Evolutionary conservation across 2,888 invertebrate species (phyloP), one percentile per base, ranked within the genome.

Genomic region (Blera fallax): DNA sequence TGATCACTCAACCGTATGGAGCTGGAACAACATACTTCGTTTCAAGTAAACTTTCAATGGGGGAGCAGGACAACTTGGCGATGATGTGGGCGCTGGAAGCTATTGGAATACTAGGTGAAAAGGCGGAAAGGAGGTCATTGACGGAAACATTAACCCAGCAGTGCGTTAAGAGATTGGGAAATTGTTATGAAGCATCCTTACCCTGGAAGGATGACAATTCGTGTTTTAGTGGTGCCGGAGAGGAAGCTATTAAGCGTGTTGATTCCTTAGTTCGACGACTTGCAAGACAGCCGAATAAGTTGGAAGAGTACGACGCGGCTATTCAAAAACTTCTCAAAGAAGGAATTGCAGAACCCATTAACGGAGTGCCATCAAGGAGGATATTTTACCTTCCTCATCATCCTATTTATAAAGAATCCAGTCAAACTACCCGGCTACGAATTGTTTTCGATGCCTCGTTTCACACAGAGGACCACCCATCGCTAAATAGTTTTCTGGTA

Each of bases 381-480:
- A 56, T 18, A 43, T 69, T 69, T 27, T 69, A 69, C 16, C 43
- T 69, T 16, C 54, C 69, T 7, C 43, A 69, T n/a, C 56, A 69
- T 16, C 54, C 69, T 3, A 50, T 69, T 54, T 54, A 43, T 10
- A 70, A 70, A 16, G 60, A 72, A 16, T 29, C 27, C 11, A 56
- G 56, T 56, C 14, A 69, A n/a, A 27, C 69, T 32, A 56, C 56
- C 3, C 34, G 60, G 11, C 27, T 60, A 27, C 58, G 50, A 8
- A 60, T 77, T n/a, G 58, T 77, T 0, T 69, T 77, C 37, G 70
- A 76, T 14, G 74, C 69, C 5, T 82, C 74, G 3, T 34, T 37
- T 11, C 34, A 18, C 3, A 27, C 52, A 0, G 45, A 45, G 0
- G 34, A 37, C 6, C n/a, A 14, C 3, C 43, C 54, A 3, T 76